Evolutionary conservation across 2,797 vertebrate genomes (phyloP), one percentile per base, ranked within the genome.

Genomic region (Bradypodion ventrale): DNA sequence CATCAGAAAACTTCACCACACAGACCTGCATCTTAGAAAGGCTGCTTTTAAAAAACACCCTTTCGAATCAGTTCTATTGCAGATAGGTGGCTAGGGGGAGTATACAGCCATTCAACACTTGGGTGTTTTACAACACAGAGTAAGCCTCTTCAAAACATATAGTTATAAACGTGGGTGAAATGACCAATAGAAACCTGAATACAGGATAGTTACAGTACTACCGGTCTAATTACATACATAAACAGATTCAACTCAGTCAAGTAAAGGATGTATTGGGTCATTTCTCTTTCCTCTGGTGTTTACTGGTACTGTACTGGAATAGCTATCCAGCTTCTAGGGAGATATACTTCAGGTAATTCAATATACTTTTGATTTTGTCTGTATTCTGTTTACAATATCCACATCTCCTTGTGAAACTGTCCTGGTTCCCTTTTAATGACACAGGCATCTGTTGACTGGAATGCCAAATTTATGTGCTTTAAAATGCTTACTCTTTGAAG

Each of bases 21-120:
- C 89, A 93, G 93, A 91, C 88, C 75, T 93, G 90, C n/a, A n/a
- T n/a, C 93, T 93, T 83, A 88, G 82, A 94, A 81, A 77, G 8
- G 70, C 79, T 80, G 32, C 1, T 89, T 90, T 92, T 89, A 85
- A 90, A 40, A 63, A 63, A 63, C 78, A 80, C 83, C 19, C 87
- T 94, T 92, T 84, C 85, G 85, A 93, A 83, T 46, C 86, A 88
- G 90, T 91, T 52, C 89, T 85, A 32, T 32, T 10, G 4, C 23
- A 66, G 46, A 32, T n/a, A 12, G 1, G n/a, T 8, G 1, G 25
- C 2, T 7, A 1, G 7, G 15, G 13, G 23, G 6, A 7, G 1
- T 1, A 2, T 84, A 65, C 86, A 91, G 87, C 81, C 89, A 89
- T 89, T 92, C 86, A 86, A 82, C 89, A 91, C 85, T 40, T 92